Evolutionary conservation across 2,888 invertebrate species (phyloP).

Genomic region (Diarsia mendica): DNA sequence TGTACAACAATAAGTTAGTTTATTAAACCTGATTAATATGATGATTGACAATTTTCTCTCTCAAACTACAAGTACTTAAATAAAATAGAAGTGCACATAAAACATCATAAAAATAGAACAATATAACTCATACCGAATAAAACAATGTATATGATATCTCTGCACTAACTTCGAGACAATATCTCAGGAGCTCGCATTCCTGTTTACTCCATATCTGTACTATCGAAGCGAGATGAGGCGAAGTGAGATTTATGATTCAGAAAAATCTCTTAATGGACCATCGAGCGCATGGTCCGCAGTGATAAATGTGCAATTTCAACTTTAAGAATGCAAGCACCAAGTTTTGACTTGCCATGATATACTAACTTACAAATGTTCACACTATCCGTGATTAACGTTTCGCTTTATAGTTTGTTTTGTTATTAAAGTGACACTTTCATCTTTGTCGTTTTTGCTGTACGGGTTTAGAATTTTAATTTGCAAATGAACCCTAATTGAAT

Average conservation of each 20-base stretch:
- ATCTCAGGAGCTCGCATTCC: conserved; percentile 71
- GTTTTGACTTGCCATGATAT: conserved; percentile 88
- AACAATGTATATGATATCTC: conserved; percentile 64
- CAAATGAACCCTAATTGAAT: conserved; percentile 33
- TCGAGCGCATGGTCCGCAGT: conserved; percentile 85
- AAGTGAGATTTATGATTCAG: conserved; percentile 90
- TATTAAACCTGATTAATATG: neutral
- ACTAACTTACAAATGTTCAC: conserved; percentile 82
- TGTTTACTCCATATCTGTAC: conserved; percentile 85
- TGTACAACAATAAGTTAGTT: neutral
- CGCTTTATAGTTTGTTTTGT: conserved; percentile 51
- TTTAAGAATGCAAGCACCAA: conserved; percentile 88
- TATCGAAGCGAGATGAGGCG: conserved; percentile 88
- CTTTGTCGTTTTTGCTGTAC: conserved; percentile 3
- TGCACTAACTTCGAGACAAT: conserved; percentile 65
- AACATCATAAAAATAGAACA: conserved; percentile 48
- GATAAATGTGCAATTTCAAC: conserved; percentile 90
- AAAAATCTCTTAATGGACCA: conserved; percentile 90
- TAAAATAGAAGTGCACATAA: conserved; percentile 10
- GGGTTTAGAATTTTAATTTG: conserved; percentile 27
- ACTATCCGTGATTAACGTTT: conserved; percentile 78
- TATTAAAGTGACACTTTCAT: conserved; percentile 38
- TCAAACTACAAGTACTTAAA: neutral
- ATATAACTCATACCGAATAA: conserved; percentile 51
- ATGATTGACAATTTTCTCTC: neutral